Conservation (phyloP, 2,113 vertebrate species). For the Neopipo cinnamomea region DNA sequence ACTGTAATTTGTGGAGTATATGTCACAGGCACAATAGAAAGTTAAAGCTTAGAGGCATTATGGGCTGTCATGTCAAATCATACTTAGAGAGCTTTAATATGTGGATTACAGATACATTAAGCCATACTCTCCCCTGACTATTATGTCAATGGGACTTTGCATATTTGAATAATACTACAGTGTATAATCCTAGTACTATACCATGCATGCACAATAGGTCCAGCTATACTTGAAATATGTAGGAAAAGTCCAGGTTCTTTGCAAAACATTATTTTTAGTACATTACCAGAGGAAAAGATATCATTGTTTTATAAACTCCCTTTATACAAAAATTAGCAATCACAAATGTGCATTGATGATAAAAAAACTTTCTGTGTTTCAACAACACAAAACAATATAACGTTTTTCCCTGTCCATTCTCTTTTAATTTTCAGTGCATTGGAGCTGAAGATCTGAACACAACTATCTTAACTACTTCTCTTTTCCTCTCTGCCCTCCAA, state of each 20-base stretch:
- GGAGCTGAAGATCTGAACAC: not conserved
- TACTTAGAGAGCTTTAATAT: conserved; percentile 62
- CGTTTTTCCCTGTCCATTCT: not conserved
- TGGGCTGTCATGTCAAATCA: conserved; percentile 57
- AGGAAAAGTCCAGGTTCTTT: not conserved
- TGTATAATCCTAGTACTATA: conserved; percentile 23
- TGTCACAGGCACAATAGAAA: conserved; percentile 49
- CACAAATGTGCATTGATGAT: not conserved
- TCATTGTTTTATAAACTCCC: not conserved
- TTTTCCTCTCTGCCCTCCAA: conserved; percentile 22
- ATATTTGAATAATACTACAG: conserved; percentile 61
- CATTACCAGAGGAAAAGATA: not conserved
- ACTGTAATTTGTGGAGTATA: conserved; percentile 44
- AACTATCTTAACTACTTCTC: conserved; percentile 9
- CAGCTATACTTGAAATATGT: not conserved
- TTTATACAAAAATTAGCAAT: not conserved
- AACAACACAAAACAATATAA: not conserved
- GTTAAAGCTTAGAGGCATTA: conserved; percentile 61
- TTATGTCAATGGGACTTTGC: conserved; percentile 63
- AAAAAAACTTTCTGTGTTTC: not conserved
- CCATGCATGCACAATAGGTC: conserved; percentile 13
- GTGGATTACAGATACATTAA: conserved; percentile 65
- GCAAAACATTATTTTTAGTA: not conserved
- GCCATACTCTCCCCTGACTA: conserved; percentile 46
- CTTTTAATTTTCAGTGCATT: not conserved